These are phyloP conservation scores for Gymnocephalus cernua DNA, from an alignment of 2,113 vertebrate genomes.

Conservation along the genomic window DNA sequence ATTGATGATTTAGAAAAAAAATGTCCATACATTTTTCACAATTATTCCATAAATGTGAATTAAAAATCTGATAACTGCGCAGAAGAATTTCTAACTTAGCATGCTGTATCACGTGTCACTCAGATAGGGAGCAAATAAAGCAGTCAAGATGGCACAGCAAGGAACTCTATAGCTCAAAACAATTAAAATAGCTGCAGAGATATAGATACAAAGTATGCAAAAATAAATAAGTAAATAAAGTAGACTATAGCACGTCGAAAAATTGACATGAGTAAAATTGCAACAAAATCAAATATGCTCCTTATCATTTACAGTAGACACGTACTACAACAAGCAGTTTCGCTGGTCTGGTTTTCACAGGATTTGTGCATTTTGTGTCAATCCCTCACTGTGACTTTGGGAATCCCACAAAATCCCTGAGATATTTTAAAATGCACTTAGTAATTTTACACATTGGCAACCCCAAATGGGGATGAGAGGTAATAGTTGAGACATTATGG, in stretches of 20 bases:
- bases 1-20: background rate
- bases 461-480: background rate
- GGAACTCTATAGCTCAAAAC: background rate
- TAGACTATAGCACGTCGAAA: too few species aligned
- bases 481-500: background rate
- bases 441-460: background rate
- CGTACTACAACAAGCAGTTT: too few species aligned
- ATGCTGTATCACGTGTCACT: background rate
- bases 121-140: conserved; percentile 11
- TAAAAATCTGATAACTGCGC: background rate
- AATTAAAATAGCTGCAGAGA: background rate
- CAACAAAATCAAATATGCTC: background rate
- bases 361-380: background rate
- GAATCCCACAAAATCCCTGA: background rate
- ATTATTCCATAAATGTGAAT: background rate
- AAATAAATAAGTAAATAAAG: background rate
- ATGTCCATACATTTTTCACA: background rate
- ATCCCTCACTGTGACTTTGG: background rate
- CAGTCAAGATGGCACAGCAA: conserved; percentile 6
- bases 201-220: background rate
- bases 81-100: background rate
- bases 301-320: background rate
- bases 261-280: background rate
- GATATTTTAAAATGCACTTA: background rate
- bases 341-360: background rate